A percentile compares a stretch with the other conserved stretches of the same genome.
phyloP scores from a whole-genome alignment of 2,113 vertebrate species.

The Zootoca vivipara region DNA sequence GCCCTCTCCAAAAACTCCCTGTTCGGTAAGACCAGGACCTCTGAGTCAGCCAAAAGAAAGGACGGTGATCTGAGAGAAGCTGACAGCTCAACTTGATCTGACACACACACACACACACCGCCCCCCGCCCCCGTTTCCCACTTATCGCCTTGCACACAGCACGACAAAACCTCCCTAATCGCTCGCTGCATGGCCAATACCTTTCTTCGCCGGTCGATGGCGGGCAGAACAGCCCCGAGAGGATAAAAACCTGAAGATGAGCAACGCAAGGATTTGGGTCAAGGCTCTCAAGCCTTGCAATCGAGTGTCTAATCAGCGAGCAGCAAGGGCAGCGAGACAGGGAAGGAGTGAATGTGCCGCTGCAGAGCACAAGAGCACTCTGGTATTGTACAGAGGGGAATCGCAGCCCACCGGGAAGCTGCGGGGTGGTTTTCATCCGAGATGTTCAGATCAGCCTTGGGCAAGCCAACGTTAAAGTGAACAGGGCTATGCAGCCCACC shows the following conservation, averaged over 20 bases:
- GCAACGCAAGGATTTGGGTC: constrained; percentile 61
- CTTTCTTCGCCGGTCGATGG: constrained; percentile 43
- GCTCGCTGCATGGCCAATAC: background rate
- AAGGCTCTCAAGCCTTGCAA: constrained; percentile 44
- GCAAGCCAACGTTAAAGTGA: background rate
- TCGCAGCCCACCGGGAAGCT: background rate
- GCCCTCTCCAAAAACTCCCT: constrained; percentile 46
- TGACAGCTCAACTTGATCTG: constrained; percentile 75
- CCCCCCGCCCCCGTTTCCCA: background rate
- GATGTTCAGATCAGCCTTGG: background rate
- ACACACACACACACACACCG: no score
- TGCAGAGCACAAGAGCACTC: background rate
- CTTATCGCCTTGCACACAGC: constrained; percentile 52
- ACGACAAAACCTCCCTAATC: constrained; percentile 37
- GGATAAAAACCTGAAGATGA: constrained; percentile 49
- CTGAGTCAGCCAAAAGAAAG: constrained; percentile 82
- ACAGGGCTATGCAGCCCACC: background rate
- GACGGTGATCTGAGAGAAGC: constrained; percentile 51
- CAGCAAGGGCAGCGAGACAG: background rate
- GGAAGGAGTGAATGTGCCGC: background rate
- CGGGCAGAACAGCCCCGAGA: constrained; percentile 65
- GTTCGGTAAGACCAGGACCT: constrained; percentile 73
- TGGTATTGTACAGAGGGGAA: background rate
- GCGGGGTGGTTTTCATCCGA: background rate
- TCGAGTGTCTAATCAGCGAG: constrained; percentile 16